A percentile compares a stretch with the other conserved stretches of the same genome.
These are phyloP conservation scores for Melipona bicolor DNA, from an alignment of 2,888 invertebrate species.

Conservation along the genomic window DNA sequence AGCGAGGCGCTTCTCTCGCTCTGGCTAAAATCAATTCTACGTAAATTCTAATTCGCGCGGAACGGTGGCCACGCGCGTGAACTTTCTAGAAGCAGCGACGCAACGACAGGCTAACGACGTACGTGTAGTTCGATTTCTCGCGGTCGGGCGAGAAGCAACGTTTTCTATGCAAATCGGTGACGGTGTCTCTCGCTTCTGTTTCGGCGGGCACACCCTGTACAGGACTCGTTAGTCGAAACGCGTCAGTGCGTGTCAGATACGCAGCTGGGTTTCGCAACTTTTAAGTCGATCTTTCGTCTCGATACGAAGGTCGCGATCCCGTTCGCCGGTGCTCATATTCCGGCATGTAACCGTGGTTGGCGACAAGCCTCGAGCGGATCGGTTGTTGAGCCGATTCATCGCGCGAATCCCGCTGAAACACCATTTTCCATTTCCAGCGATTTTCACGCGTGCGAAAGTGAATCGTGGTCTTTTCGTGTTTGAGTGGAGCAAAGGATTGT, in stretches of 20 bases:
- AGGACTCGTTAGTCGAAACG: constrained; percentile 30
- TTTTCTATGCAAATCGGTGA: neutral
- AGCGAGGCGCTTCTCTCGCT: neutral
- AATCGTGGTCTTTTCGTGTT: neutral
- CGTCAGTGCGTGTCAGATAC: constrained; percentile 46
- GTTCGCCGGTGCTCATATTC: constrained; percentile 30
- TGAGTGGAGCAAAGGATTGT: neutral
- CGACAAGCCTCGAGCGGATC: constrained; percentile 60
- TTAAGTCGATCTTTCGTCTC: constrained; percentile 54
- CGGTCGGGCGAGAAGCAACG: neutral
- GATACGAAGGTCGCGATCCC: constrained; percentile 51
- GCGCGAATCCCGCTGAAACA: constrained; percentile 61
- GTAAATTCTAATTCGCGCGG: neutral
- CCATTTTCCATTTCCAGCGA: constrained; percentile 35
- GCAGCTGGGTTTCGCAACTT: constrained; percentile 41
- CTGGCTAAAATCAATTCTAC: neutral
- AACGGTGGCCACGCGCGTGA: neutral
- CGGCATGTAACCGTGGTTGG: constrained; percentile 52
- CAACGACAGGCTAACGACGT: neutral
- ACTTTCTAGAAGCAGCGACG: neutral
- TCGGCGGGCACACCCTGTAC: constrained; percentile 9
- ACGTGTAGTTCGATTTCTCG: neutral
- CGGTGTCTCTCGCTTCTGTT: constrained; percentile 24
- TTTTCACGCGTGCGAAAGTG: constrained; percentile 45
- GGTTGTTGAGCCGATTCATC: constrained; percentile 61